Evolutionary conservation across 2,888 invertebrate genomes (phyloP).

Genomic region (Netelia fuscicornis): DNA sequence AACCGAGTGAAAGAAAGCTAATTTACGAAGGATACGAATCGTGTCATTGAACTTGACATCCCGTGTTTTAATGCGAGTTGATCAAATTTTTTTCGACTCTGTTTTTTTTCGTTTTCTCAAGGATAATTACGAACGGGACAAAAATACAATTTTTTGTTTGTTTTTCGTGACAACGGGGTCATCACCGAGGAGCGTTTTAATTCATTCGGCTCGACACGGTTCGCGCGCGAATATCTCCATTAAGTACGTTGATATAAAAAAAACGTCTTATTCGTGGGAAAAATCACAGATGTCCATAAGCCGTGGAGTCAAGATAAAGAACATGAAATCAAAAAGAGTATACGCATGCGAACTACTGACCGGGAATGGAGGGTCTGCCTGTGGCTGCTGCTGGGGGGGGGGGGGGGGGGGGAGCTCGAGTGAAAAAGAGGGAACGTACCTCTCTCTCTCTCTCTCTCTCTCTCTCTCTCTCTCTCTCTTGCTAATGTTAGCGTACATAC

Average conservation of each 20-base stretch:
- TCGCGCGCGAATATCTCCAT: slow-evolving; percentile 2
- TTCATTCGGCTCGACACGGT: slow-evolving; percentile 2
- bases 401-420: not conserved
- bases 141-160: not conserved
- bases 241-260: slow-evolving; percentile 16
- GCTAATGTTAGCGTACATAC: slow-evolving; percentile 4
- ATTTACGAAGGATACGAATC: slow-evolving; percentile 13
- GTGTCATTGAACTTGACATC: slow-evolving; percentile 19
- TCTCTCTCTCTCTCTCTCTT: slow-evolving; percentile 19
- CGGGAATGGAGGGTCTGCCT: slow-evolving; percentile 34
- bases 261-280: slow-evolving; percentile 59
- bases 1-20: not conserved
- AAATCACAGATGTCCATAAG: slow-evolving; percentile 36
- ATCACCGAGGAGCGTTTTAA: not conserved
- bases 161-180: not conserved
- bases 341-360: slow-evolving; percentile 54
- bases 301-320: slow-evolving; percentile 1
- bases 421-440: slow-evolving; percentile 7
- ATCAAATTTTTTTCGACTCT: not conserved
- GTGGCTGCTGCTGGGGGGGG: not conserved
- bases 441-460: slow-evolving; percentile 19
- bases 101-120: not conserved
- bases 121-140: not conserved
- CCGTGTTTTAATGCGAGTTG: not conserved
- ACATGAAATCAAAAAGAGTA: slow-evolving; percentile 1